These are phyloP conservation scores for Astyanax mexicanus DNA, from an alignment of 2,797 vertebrate species.

Conservation along the genomic window DNA sequence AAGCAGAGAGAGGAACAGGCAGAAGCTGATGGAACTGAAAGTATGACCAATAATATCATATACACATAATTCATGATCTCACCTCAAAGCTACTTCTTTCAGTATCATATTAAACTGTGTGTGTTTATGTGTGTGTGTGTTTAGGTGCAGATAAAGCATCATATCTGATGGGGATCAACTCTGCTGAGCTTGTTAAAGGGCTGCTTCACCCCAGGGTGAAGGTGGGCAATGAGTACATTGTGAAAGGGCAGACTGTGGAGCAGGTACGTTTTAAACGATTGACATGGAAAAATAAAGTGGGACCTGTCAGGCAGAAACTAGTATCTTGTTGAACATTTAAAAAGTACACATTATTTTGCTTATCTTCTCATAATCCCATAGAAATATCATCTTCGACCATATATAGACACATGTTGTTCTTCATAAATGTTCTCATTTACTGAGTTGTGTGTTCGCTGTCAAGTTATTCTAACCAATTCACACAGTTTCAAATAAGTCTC, in stretches of 20 bases:
- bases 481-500: too few species aligned
- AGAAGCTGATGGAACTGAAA: slow-evolving; percentile 92
- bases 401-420: too few species aligned
- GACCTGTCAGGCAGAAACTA: too few species aligned
- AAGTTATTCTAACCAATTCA: too few species aligned
- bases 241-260: slow-evolving; percentile 92
- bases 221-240: slow-evolving; percentile 91
- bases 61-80: background rate
- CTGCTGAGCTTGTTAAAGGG: slow-evolving; percentile 92
- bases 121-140: slow-evolving; percentile 19
- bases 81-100: background rate
- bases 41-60: slow-evolving; percentile 70
- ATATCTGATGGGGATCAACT: slow-evolving; percentile 94
- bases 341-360: too few species aligned
- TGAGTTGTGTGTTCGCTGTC: too few species aligned
- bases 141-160: slow-evolving; percentile 93
- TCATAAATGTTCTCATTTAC: too few species aligned
- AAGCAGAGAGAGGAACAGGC: slow-evolving; percentile 94
- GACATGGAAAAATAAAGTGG: background rate
- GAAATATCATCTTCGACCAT: too few species aligned
- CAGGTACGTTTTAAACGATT: slow-evolving; percentile 78
- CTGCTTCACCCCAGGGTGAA: slow-evolving; percentile 93
- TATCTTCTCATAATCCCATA: too few species aligned
- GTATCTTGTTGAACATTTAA: too few species aligned
- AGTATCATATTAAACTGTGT: background rate